Conservation (phyloP, 2,113 vertebrate genomes). For the Gallinago media region DNA sequence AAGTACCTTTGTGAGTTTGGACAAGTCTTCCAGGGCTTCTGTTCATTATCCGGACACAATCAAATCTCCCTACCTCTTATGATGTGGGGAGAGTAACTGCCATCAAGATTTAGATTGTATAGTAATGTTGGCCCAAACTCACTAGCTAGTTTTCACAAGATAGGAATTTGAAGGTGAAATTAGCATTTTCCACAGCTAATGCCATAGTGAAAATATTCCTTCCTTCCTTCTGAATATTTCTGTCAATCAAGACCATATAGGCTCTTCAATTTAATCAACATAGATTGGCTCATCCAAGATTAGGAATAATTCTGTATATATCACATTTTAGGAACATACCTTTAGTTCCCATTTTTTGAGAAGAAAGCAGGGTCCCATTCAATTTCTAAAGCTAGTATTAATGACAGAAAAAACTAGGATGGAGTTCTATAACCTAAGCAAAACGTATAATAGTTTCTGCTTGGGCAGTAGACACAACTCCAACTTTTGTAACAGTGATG, state of each 20-base stretch:
- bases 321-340: neutral
- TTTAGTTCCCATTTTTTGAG: neutral
- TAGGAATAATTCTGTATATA: neutral
- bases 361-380: neutral
- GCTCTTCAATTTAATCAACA: neutral
- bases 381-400: constrained; percentile 31
- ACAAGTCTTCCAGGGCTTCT: neutral
- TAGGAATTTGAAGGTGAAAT: neutral
- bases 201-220: neutral
- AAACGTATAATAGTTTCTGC: constrained; percentile 28
- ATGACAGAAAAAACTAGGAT: neutral
- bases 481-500: constrained; percentile 29
- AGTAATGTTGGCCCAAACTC: neutral
- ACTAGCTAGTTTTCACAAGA: neutral
- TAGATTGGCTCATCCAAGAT: neutral
- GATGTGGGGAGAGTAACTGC: neutral
- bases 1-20: neutral
- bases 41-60: neutral
- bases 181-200: neutral
- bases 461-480: constrained; percentile 11
- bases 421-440: neutral
- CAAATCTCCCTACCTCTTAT: neutral
- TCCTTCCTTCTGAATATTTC: neutral
- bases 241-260: neutral
- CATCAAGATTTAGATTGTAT: neutral